A percentile compares a stretch with the other conserved stretches of the same genome.
These are phyloP conservation scores for Nebria salina DNA, from an alignment of 2,888 invertebrate genomes.

Conservation along the genomic window DNA sequence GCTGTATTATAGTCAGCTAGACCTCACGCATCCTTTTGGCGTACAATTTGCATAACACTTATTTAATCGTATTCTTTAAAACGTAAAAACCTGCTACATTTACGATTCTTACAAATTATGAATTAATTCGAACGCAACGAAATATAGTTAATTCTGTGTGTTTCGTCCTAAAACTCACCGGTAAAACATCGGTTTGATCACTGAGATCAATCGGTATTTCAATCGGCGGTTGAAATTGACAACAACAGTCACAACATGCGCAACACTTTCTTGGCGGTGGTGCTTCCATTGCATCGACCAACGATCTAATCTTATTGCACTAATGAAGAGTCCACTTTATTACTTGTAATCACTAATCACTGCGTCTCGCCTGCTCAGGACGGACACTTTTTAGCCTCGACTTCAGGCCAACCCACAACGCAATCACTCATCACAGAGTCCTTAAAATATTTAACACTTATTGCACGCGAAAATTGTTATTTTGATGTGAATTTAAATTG, in stretches of 20 bases:
- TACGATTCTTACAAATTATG: not conserved
- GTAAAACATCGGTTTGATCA: slow-evolving; percentile 80
- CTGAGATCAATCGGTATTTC: slow-evolving; percentile 79
- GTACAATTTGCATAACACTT: not conserved
- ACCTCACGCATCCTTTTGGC: not conserved
- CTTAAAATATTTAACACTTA: not conserved
- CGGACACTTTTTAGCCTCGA: not conserved
- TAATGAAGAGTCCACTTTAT: slow-evolving; percentile 3
- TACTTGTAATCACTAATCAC: not conserved
- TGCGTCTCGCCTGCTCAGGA: not conserved
- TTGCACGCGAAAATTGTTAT: not conserved
- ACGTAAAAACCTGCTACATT: not conserved
- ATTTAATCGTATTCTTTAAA: not conserved
- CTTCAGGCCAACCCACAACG: not conserved
- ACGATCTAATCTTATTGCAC: not conserved
- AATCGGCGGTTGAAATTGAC: slow-evolving; percentile 75
- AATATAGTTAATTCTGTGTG: not conserved
- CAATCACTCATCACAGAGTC: not conserved
- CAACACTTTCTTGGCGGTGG: slow-evolving; percentile 63
- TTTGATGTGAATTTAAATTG: not conserved
- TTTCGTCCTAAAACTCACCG: slow-evolving; percentile 68
- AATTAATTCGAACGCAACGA: not conserved
- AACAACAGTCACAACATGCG: slow-evolving; percentile 70
- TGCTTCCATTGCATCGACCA: not conserved
- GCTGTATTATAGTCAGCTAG: not conserved